Evolutionary conservation across 2,888 invertebrate genomes (phyloP), one percentile per base, ranked within the genome.

Genomic region (Saturnia japonica): DNA sequence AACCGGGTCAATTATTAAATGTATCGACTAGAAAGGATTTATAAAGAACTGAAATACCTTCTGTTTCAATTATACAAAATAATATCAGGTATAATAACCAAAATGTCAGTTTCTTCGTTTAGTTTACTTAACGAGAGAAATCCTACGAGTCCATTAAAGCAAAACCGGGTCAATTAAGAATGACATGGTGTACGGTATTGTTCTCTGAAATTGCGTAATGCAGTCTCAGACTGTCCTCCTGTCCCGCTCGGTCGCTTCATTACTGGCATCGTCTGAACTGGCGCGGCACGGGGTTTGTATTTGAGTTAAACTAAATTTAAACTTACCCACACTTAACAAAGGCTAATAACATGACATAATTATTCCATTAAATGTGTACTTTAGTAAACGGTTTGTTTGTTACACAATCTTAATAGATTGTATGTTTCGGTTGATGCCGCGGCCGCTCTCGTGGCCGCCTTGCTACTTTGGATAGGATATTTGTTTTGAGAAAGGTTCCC

Each of bases 161-260:
- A 60, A 22, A 16, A 25, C 28, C 25, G 25, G 57, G 57, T 60
- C 28, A 60, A 60, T 60, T 60, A 60, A 60, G 57, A 60, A 60
- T 28, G 57, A 60, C 57, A 60, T 60, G 57, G 11, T 60, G 57
- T 60, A 60, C 25, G 14, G 28, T 60, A 60, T 60, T 60, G 57
- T 60, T 60, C 57, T 60, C 57, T 60, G 57, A 28, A 60, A 60
- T 60, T 28, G 57, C 25, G 3, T 60, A 60, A 60, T 60, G 57
- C 57, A 28, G 57, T 28, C 57, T 25, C 57, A 28, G 28, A 60
- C 57, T 60, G 57, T 16, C 57, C 57, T 54, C 22, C 34, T 51
- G 43, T 43, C 43, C 14, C 43, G 9, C 43, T 43, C 43, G 34
- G 3, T 43, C 43, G n/a, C 57, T 60, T 60, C 25, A 60, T 60